Evolutionary conservation across 92 coral and sea anemone species (phyloP), one percentile per base, ranked within the genome.

Genomic region (Epizoanthus stellaris): DNA sequence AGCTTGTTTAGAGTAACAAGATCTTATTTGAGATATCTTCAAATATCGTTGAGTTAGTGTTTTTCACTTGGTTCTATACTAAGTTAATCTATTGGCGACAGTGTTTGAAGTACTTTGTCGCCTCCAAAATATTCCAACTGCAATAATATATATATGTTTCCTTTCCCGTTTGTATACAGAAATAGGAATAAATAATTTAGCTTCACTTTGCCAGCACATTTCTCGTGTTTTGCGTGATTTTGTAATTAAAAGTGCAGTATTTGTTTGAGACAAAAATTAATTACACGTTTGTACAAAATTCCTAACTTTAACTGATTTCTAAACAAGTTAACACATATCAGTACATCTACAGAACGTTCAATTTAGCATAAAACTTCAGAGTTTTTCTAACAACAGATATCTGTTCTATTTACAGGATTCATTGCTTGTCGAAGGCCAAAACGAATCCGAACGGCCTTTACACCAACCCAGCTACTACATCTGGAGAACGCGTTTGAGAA

Each of bases 401-500:
- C 53, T 90, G 14, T 36, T 65, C 65, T 63, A 62, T 67, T 34
- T 65, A 30, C 74, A 94, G 98, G 98, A 12, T 94, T 92, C 70
- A 95, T 94, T 16, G 98, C 98, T 5, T 94, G 98, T 69, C 90
- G 98, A 89, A 67, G 98, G 42, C 98, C 98, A 4, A 94, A 94
- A 70, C 61, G 98, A 72, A 94, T 94, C 65, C 70, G 98, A 61
- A 95, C 98, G 5, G 98, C 98, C 0, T 95, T 94, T 54, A 95
- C 98, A 0, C 98, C 98, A n/a, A 94, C 97, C 0, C 98, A 95
- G 52, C 95, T 94, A 40, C 91, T 95, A 11, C 95, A 91, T 38
- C 84, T 95, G 23, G 98, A 95, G 74, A 95, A 95, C 64, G 98
- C 98, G 2, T 95, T 95, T 72, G 98, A 95, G 47, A 95, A 95